A percentile compares a stretch with the other conserved stretches of the same genome.
phyloP scores from a whole-genome alignment of 2,888 invertebrate genomes.

The Pogonocherus hispidulus region DNA sequence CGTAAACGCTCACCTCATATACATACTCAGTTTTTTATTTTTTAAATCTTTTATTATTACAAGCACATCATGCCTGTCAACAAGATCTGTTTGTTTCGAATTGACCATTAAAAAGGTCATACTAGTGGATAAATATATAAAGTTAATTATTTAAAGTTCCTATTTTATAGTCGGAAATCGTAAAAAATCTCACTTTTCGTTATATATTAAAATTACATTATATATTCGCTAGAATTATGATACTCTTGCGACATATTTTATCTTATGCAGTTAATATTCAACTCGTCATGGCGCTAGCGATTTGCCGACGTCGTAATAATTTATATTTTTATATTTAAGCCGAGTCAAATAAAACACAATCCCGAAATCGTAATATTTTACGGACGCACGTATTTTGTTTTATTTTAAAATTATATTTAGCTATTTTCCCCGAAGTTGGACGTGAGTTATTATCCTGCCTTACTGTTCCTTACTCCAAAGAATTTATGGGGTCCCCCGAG shows the following conservation, averaged over 20 bases:
- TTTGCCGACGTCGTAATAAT: constrained; percentile 41
- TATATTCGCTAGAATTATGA: no score
- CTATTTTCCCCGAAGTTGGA: constrained; percentile 55
- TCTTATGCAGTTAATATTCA: constrained; percentile 15
- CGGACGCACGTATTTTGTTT: constrained; percentile 55
- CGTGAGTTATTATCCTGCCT: constrained; percentile 59
- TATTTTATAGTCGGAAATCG: no score
- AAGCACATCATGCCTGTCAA: no score
- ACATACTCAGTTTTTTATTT: no score
- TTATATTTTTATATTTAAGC: constrained; percentile 43
- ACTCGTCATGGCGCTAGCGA: constrained; percentile 30
- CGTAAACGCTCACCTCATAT: no score
- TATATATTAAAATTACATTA: no score
- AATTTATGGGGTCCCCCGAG: constrained; percentile 59
- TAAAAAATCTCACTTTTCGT: no score
- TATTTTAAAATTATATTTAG: constrained; percentile 60
- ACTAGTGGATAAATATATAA: no score
- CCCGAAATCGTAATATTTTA: constrained; percentile 55
- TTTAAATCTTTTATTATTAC: no score
- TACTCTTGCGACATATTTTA: neutral
- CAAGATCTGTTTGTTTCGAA: no score
- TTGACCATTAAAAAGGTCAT: no score
- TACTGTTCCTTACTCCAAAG: constrained; percentile 54
- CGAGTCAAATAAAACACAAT: constrained; percentile 42
- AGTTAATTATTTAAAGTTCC: no score